Evolutionary conservation across 2,888 invertebrate species (phyloP).

Genomic region (Prosapia bicincta): DNA sequence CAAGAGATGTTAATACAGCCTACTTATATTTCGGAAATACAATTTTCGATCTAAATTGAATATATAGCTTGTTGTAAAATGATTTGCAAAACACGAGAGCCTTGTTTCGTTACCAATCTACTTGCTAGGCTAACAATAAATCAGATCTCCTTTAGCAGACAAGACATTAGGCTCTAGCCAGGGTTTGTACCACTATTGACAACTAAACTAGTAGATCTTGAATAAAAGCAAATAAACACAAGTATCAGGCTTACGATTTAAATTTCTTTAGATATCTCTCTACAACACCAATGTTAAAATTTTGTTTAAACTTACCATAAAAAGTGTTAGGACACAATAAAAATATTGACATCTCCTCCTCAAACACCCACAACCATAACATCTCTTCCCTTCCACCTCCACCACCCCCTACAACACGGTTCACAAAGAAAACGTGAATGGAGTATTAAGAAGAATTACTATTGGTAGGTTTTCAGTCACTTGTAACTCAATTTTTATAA

Average conservation of each 20-base stretch:
- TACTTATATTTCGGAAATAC: no score
- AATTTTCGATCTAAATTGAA: no score
- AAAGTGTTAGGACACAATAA: constrained; percentile 7
- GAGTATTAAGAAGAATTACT: constrained; percentile 26
- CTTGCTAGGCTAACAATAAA: not conserved
- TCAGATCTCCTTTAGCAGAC: not conserved
- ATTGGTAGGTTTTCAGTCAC: constrained; percentile 31
- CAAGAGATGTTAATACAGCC: no score
- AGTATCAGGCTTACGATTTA: no score
- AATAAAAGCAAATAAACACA: no score
- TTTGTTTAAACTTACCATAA: not conserved
- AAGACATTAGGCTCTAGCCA: not conserved
- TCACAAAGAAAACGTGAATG: constrained; percentile 39
- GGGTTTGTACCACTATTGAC: not conserved
- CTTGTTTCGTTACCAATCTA: no score
- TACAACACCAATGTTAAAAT: no score
- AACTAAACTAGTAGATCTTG: not conserved
- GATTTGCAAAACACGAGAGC: no score
- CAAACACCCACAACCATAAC: constrained; percentile 38
- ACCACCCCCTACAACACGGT: constrained; percentile 26
- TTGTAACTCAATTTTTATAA: constrained; percentile 16
- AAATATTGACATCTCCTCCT: constrained; percentile 36
- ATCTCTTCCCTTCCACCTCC: constrained; percentile 34
- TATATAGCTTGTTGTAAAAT: no score
- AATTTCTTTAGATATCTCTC: no score